A percentile compares a stretch with the other conserved stretches of the same genome.
These are phyloP conservation scores for Argentina silus DNA, from an alignment of 2,797 vertebrate species.

Conservation along the genomic window DNA sequence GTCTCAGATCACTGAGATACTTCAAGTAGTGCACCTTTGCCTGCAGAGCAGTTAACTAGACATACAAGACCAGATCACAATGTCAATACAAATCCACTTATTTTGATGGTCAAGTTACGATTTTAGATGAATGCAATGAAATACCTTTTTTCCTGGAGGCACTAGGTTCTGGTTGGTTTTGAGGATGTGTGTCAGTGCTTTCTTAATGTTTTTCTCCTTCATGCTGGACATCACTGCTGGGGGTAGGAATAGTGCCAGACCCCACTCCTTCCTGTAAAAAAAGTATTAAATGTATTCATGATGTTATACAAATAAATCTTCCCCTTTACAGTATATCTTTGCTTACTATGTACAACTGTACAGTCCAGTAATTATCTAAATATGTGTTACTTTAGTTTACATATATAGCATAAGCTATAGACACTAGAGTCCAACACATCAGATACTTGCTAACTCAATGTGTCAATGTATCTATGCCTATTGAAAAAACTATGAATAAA, in stretches of 20 bases:
- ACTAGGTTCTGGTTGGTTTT: conserved; percentile 99
- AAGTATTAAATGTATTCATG: neutral
- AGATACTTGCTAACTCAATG: too few relatives aligned
- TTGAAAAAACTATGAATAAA: neutral
- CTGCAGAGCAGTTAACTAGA: conserved; percentile 92
- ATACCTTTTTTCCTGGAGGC: conserved; percentile 97
- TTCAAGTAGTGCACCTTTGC: conserved; percentile 98
- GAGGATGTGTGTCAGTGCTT: conserved; percentile 97
- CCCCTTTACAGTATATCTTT: neutral
- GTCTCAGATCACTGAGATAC: conserved; percentile 94
- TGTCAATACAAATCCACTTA: neutral
- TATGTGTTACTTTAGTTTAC: too few relatives aligned
- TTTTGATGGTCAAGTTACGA: neutral
- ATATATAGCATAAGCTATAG: too few relatives aligned
- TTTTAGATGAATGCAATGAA: neutral
- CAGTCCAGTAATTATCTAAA: too few relatives aligned
- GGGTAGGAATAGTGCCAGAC: conserved; percentile 93
- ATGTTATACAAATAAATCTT: neutral
- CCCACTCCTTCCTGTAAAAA: conserved; percentile 94
- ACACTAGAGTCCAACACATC: too few relatives aligned
- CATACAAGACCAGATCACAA: neutral
- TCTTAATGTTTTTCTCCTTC: conserved; percentile 99
- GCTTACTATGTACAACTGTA: neutral
- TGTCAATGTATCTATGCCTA: neutral
- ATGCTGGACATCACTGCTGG: conserved; percentile 95